Percentiles rank a stretch among this genome's conserved stretches.
Evolutionary conservation across 2,888 invertebrate genomes (phyloP).

Genomic region (Spicauda simplicius): DNA sequence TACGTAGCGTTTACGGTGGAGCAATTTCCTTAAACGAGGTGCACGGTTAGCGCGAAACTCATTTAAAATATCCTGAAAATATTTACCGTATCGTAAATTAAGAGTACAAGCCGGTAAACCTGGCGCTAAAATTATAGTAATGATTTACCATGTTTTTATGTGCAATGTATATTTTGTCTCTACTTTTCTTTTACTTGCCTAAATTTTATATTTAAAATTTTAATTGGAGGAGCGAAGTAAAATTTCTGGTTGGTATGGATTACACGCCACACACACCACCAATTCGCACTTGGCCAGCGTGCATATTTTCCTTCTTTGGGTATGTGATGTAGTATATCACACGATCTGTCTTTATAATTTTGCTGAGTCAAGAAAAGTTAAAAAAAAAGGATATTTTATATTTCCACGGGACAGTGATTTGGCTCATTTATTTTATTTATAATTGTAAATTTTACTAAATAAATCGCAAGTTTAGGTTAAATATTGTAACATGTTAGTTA

Average conservation of each 20-base stretch:
- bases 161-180: not conserved
- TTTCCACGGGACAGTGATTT: not conserved
- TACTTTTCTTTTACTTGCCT: not conserved
- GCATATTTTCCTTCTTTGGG: no score
- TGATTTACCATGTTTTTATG: not conserved
- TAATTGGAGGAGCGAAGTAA: not conserved
- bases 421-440: no score
- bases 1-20: slow-evolving; percentile 35
- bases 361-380: not conserved
- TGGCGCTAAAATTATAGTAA: slow-evolving; percentile 12
- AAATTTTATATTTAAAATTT: slow-evolving; percentile 1
- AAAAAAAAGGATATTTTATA: not conserved
- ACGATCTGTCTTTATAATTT: no score
- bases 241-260: not conserved
- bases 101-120: slow-evolving; percentile 12
- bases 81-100: slow-evolving; percentile 31
- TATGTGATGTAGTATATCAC: no score
- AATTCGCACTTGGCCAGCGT: no score
- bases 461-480: no score
- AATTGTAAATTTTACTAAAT: no score
- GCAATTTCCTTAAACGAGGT: slow-evolving; percentile 36
- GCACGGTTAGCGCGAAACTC: slow-evolving; percentile 29
- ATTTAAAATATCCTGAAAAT: slow-evolving; percentile 32
- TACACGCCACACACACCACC: no score
- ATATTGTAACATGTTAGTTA: no score